Evolutionary conservation across 2,888 invertebrate species (phyloP), one percentile per base, ranked within the genome.

Genomic region (Latrodectus elegans): DNA sequence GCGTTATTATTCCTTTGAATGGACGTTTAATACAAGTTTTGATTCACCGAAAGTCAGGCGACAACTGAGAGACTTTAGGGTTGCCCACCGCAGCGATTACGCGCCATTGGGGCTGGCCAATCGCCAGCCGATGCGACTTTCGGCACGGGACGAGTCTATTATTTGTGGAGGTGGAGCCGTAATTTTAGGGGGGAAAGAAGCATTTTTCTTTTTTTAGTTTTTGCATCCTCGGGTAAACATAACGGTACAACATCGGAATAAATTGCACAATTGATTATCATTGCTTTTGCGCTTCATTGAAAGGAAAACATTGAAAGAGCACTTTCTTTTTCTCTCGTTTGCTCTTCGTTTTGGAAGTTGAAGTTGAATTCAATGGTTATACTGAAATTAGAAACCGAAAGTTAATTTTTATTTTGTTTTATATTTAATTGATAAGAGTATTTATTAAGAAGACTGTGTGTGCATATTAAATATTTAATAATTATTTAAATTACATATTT

Each of bases 61-160:
- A 70, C 65, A 53, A 84, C 84, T 84, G 65, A 64, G 55, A n/a
- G 64, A 17, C 52, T 76, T 83, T 17, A 52, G 49, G 17, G 52
- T 38, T 22, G 60, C 49, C 14, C 53, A 49, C 26, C 14, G 49
- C 38, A 51, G 38, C 49, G 82, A 80, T 67, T 83, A 71, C 84
- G 77, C 78, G 77, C 72, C 76, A 83, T 83, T 71, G 78, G 53
- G 15, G 26, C 65, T 72, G 17, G 84, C 84, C 84, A 78, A 84
- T 84, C 76, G 76, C 64, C 60, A 52, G 70, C 14, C 72, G 53
- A 78, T 84, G 72, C 65, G 84, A 84, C 84, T 84, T 75, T 84
- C 84, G 72, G 84, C 51, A 81, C 67, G 65, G 73, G 81, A 67
- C 77, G 78, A 84, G 84, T 84, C 84, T 67, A 84, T 55, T 84